Base-by-base conservation (phyloP, 2,797 vertebrate species). In the Crenichthys baileyi region DNA sequence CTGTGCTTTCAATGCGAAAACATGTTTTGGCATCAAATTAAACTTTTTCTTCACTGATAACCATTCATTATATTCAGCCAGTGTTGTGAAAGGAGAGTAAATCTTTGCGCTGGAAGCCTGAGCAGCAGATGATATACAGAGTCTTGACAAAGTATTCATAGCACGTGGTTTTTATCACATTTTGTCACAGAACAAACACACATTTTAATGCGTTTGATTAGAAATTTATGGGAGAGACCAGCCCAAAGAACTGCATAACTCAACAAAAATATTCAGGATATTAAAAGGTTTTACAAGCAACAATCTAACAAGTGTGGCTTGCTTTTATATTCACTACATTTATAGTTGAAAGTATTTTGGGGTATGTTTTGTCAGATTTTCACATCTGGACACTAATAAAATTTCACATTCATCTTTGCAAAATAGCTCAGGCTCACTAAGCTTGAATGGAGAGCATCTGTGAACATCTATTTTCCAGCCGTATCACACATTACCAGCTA, bases 1-100 rank as follows among this genome's bases (percentile, higher is more conserved):
- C 51, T 79, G 44, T 22, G 41, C 18, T 75, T 80, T 88, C 72
- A 16, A 73, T 44, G 3, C 72, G 36, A 87, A 90, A 84, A 83
- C 31, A 41, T 75, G 55, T 70, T 76, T 82, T 75, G 77, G 63
- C 72, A 61, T 77, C 1, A 4, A 36, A 44, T 56, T 6, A 79
- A 72, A 41, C 5, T 4, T 78, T 58, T 75, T 73, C 7, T 41
- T 82, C 74, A 24, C 58, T 72, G 77, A 80, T 77, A 79, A 84
- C 48, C 1, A 20, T 71, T 77, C 24, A 78, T 86, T 61, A 20
- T 22, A 29, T 75, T 76, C 36, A 51, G 12, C 26, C 18, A 39
- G 1, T 36, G 44, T 36, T 36, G 68, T 63, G 80, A 53, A 75
- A 63, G 15, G 18, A 4, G 2, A 29, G 13, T 74, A 72, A 78